Base-by-base conservation (phyloP, 2,888 invertebrate species). In the Lordiphosa fenestrarum region DNA sequence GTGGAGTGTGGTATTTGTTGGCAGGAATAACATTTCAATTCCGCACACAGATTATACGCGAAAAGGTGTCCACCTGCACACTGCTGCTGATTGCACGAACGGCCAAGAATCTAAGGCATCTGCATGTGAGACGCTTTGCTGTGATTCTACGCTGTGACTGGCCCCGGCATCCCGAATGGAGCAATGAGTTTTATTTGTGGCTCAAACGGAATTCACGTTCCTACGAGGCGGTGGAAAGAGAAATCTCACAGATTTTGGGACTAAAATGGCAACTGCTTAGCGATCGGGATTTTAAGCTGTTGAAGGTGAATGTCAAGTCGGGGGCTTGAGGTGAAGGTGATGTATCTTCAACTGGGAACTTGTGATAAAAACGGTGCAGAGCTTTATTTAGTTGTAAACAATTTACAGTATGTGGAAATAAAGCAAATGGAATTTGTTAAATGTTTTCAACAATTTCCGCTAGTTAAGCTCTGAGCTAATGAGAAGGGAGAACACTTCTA, bases 41-140 rank as follows among this genome's bases (percentile, higher is more conserved):
- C 12, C 69, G n/a, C n/a, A n/a, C n/a, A 15, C 81, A 94, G 94
- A 90, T 94, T 71, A 90, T 95, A 23, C 92, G 94, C 6, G 95
- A 96, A 86, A 91, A 94, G 76, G 91, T 96, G 56, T 95, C 95
- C 4, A 95, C 95, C 2, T 91, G 94, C 0, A 95, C 95, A 0
- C 91, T 95, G 12, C 88, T 96, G 39, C 90, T 95, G 10, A 90
- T 95, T 40, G 94, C 93, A 0, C 91, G 91, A 44, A 92, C 92
- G 2, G 93, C 93, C 0, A 92, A 91, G 74, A 92, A 92, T 69
- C 88, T 95, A 53, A 90, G 91, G 15, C 90, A 91, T 52, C 89
- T 95, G 2, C 90, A 93, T 68, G 91, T 96, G 0, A 90, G 96
- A 40, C 91, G 93, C 47, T 94, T 95, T 82, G 95, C 93, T 0